Conservation (phyloP, 1,140 invertebrate species). For the Hetaerina americana region DNA sequence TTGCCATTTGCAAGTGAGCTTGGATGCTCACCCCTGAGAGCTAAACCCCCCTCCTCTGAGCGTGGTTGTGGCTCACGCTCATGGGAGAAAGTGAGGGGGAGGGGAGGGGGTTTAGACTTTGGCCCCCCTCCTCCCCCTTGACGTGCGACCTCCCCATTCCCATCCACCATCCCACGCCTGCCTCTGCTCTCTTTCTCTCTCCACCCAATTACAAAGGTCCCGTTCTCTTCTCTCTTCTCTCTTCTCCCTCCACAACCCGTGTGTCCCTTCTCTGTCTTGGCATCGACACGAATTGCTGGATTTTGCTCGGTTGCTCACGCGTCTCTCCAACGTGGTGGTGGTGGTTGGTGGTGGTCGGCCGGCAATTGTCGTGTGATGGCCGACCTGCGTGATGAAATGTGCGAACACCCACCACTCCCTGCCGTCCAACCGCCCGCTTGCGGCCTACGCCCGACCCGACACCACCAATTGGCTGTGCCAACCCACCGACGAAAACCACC, state of each 20-base stretch:
- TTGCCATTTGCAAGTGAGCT: too few relatives aligned
- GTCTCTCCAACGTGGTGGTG: not conserved
- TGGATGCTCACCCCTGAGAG: too few relatives aligned
- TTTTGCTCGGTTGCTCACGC: not conserved
- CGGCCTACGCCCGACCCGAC: slow-evolving; percentile 15
- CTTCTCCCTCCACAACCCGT: not conserved
- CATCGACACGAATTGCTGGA: not conserved
- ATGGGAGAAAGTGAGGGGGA: too few relatives aligned
- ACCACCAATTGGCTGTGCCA: slow-evolving; percentile 18
- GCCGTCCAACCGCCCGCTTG: slow-evolving; percentile 15
- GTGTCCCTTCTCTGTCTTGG: too few relatives aligned
- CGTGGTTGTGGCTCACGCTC: too few relatives aligned
- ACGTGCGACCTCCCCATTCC: not conserved
- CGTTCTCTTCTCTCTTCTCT: too few relatives aligned
- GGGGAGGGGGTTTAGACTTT: too few relatives aligned
- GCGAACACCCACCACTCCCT: slow-evolving; percentile 1
- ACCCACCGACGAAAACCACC: slow-evolving; percentile 10
- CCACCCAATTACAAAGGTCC: too few relatives aligned
- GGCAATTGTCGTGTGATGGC: not conserved
- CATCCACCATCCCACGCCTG: not conserved
- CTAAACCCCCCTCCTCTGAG: too few relatives aligned
- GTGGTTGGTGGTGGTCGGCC: not conserved
- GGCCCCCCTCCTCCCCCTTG: not conserved
- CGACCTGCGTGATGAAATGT: not conserved
- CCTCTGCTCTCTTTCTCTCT: not conserved